Conservation (phyloP, 1,140 invertebrate genomes). For the Drosophila kurseongensis region DNA sequence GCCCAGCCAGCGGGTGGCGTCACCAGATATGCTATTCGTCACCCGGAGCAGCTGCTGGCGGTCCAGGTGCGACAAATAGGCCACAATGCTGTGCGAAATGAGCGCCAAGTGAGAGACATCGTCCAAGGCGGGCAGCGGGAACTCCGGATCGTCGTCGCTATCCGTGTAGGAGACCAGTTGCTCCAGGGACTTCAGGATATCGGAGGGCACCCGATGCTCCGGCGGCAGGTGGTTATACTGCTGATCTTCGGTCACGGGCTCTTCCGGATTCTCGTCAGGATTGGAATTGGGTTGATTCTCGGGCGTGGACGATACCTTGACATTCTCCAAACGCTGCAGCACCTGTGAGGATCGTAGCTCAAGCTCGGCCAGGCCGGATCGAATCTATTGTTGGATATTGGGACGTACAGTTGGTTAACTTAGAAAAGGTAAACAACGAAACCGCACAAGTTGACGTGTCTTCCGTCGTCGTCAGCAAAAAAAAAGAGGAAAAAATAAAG, state of each 20-base stretch:
- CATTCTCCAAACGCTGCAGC: slow-evolving; percentile 79
- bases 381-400: slow-evolving; percentile 57
- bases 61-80: slow-evolving; percentile 80
- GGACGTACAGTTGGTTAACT: slow-evolving; percentile 8
- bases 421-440: slow-evolving; percentile 20
- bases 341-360: slow-evolving; percentile 80
- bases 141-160: slow-evolving; percentile 81
- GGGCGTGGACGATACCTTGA: slow-evolving; percentile 46
- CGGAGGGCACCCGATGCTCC: slow-evolving; percentile 76
- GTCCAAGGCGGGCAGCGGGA: slow-evolving; percentile 78
- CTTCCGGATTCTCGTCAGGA: slow-evolving; percentile 6
- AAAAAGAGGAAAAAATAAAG: slow-evolving; percentile 29
- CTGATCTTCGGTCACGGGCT: slow-evolving; percentile 7
- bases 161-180: slow-evolving; percentile 78
- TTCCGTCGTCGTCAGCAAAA: slow-evolving; percentile 70
- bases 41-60: slow-evolving; percentile 73
- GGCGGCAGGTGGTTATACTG: slow-evolving; percentile 38
- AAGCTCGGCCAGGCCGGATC: slow-evolving; percentile 80
- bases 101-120: slow-evolving; percentile 83
- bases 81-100: slow-evolving; percentile 83
- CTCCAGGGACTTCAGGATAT: slow-evolving; percentile 79
- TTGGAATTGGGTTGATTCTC: slow-evolving; percentile 5
- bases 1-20: slow-evolving; percentile 81
- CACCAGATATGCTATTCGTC: slow-evolving; percentile 75
- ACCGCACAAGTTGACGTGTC: slow-evolving; percentile 29